phyloP scores from a whole-genome alignment of 2,888 invertebrate species.

The Ypsolopha sequella region DNA sequence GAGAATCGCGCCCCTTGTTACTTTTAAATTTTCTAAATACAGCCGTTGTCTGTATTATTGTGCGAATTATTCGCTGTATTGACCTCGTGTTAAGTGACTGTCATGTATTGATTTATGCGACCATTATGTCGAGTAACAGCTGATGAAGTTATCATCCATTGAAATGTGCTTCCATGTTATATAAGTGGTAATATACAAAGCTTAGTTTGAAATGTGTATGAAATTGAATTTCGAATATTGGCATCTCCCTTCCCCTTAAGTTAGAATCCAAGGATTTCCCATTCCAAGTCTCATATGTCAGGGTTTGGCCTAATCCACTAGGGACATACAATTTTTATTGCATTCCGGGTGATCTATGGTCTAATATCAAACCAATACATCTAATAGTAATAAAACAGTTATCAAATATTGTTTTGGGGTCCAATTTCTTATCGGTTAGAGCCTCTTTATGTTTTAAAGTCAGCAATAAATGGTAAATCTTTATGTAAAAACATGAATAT shows the following conservation, averaged over 20 bases:
- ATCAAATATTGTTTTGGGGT: conserved; percentile 31
- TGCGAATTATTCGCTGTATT: conserved; percentile 46
- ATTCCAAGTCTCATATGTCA: conserved; percentile 55
- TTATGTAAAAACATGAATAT: too few relatives aligned
- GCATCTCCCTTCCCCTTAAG: conserved; percentile 34
- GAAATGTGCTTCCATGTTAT: background rate
- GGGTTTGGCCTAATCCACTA: conserved; percentile 60
- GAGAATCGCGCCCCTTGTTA: conserved; percentile 27
- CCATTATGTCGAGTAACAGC: conserved; percentile 39
- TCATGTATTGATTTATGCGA: conserved; percentile 48
- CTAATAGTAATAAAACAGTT: conserved; percentile 37
- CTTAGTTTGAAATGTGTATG: conserved; percentile 15
- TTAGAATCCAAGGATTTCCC: conserved; percentile 50
- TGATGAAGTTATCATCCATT: conserved; percentile 36
- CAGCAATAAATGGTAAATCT: too few relatives aligned
- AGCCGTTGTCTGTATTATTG: conserved; percentile 40
- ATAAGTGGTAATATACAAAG: background rate
- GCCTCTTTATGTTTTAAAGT: too few relatives aligned
- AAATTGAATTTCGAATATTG: conserved; percentile 61
- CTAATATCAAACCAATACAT: conserved; percentile 55
- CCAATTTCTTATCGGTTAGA: conserved; percentile 6
- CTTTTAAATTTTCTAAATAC: conserved; percentile 23
- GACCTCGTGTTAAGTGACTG: conserved; percentile 42
- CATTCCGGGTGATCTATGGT: conserved; percentile 54
- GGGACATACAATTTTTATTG: conserved; percentile 64